phyloP scores from a whole-genome alignment of 2,888 invertebrate species.

The Cotesia congregata region DNA sequence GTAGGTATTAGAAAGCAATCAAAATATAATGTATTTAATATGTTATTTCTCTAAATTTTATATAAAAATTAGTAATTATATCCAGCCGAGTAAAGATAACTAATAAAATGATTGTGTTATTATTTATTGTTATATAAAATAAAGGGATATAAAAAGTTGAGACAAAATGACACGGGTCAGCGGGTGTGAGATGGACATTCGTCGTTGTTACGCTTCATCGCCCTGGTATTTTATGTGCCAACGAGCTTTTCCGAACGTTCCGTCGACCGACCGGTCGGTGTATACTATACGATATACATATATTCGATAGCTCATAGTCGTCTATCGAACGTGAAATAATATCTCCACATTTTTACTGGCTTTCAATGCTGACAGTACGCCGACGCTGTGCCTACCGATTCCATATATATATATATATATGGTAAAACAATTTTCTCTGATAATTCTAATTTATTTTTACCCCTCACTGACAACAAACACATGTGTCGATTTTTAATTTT shows the following conservation, averaged over 20 bases:
- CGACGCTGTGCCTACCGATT: background rate
- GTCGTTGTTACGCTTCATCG: conserved; percentile 51
- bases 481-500: background rate
- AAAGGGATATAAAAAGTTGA: conserved; percentile 43
- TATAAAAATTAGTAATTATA: too few species aligned
- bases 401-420: background rate
- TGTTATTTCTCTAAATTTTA: too few species aligned
- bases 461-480: too few species aligned
- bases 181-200: conserved; percentile 54
- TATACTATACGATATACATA: background rate
- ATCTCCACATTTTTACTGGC: background rate
- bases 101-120: background rate
- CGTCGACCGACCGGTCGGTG: conserved; percentile 37
- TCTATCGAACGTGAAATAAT: conserved; percentile 28
- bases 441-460: background rate
- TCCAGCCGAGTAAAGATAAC: background rate
- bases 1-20: too few species aligned
- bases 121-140: conserved; percentile 1
- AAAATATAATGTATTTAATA: too few species aligned
- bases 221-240: conserved; percentile 54
- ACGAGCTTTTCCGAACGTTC: conserved; percentile 53
- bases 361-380: background rate
- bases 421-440: background rate
- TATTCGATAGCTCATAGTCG: conserved; percentile 17
- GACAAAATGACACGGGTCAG: conserved; percentile 53